phyloP scores from a whole-genome alignment of 2,888 invertebrate species.

The Alentia gelatinosa region DNA sequence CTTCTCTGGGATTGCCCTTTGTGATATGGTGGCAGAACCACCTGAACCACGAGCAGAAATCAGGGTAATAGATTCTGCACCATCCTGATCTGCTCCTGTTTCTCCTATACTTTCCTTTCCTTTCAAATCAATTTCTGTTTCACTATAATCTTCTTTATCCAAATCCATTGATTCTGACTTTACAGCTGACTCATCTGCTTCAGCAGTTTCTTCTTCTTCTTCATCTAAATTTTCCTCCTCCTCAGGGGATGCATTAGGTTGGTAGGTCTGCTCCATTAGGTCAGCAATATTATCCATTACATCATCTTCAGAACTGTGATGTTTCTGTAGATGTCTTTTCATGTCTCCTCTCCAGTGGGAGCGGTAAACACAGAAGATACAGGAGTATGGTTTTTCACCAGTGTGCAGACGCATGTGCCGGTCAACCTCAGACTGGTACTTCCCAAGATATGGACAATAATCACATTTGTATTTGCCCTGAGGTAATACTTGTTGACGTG shows the following conservation, averaged over 20 bases:
- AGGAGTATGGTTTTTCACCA: conserved; percentile 81
- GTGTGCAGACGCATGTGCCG: conserved; percentile 81
- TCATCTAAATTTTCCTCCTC: background rate
- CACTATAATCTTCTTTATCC: background rate
- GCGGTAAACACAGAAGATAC: conserved; percentile 81
- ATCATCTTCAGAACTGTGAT: conserved; percentile 76
- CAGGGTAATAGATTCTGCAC: conserved; percentile 12
- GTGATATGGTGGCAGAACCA: conserved; percentile 54
- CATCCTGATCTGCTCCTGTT: background rate
- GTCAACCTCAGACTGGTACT: conserved; percentile 81
- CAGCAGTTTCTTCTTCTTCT: background rate
- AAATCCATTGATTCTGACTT: background rate
- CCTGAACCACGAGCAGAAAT: background rate
- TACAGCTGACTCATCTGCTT: background rate
- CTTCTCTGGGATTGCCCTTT: conserved; percentile 61
- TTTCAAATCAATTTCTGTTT: background rate
- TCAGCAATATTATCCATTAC: background rate
- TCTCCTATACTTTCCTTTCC: background rate
- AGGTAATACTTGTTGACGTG: conserved; percentile 67
- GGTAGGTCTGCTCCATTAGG: conserved; percentile 54
- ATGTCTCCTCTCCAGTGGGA: conserved; percentile 82
- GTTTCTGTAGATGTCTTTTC: conserved; percentile 81
- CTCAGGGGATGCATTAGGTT: conserved; percentile 39
- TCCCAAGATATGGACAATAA: conserved; percentile 83
- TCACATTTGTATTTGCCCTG: conserved; percentile 85